phyloP scores from a whole-genome alignment of 2,797 vertebrate species.

The Enteromius trimaculatus region DNA sequence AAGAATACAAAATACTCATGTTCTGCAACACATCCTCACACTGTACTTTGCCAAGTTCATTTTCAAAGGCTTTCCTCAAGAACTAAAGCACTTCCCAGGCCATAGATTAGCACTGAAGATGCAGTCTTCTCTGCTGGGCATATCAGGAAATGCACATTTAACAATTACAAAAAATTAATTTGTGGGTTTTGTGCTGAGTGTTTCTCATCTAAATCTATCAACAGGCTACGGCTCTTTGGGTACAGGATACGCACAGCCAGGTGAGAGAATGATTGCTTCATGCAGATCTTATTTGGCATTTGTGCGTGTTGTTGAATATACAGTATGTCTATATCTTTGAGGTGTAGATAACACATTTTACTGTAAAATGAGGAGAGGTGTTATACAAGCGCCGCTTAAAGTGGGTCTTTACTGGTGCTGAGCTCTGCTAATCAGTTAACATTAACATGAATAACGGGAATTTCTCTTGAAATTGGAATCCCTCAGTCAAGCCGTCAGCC shows the following conservation, averaged over 20 bases:
- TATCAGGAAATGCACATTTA: background rate
- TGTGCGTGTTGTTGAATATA: background rate
- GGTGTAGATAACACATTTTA: background rate
- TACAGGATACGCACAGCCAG: slow-evolving; percentile 54
- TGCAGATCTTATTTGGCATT: background rate
- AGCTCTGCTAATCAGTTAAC: background rate
- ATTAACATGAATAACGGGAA: background rate
- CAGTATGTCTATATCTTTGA: background rate
- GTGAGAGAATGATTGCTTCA: slow-evolving; percentile 17
- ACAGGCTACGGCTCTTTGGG: slow-evolving; percentile 58
- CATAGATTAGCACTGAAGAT: background rate
- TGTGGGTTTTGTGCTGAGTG: slow-evolving; percentile 9
- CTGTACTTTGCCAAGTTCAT: background rate
- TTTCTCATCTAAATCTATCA: slow-evolving; percentile 36
- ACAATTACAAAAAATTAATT: background rate
- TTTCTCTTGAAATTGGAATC: background rate
- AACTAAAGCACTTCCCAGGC: background rate
- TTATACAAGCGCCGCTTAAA: background rate
- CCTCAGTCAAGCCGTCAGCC: background rate
- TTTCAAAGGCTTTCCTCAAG: background rate
- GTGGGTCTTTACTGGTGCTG: background rate
- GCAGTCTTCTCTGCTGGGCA: background rate
- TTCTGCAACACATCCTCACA: background rate
- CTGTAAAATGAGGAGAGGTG: background rate
- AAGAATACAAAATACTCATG: background rate